phyloP scores from a whole-genome alignment of 64 coral and sea anemone species.

The Actinia tenebrosa region DNA sequence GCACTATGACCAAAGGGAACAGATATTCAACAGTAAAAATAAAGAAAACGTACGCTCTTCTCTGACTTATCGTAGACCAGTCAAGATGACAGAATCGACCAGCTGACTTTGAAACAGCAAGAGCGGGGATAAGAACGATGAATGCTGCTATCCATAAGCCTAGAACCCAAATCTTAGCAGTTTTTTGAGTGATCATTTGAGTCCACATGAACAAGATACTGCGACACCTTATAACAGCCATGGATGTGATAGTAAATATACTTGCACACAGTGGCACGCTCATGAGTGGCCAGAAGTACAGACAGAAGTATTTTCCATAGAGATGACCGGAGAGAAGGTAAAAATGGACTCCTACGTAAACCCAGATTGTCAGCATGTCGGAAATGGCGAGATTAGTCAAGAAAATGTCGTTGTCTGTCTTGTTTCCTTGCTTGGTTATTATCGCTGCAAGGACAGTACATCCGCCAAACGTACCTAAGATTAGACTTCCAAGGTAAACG shows the following conservation, averaged over 20 bases:
- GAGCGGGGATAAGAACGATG: conserved; percentile 30
- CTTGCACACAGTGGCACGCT: conserved; percentile 31
- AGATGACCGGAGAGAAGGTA: not conserved
- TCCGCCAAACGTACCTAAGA: not conserved
- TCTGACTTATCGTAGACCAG: conserved; percentile 12
- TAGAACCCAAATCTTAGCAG: conserved; percentile 4
- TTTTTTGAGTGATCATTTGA: conserved; percentile 10
- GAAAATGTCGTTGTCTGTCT: conserved; percentile 12
- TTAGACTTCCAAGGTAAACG: not conserved
- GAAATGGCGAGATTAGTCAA: not conserved
- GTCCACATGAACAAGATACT: conserved; percentile 40
- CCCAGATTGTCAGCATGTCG: conserved; percentile 14
- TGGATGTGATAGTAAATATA: conserved; percentile 48
- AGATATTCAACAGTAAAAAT: conserved; percentile 42
- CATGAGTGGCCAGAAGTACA: conserved; percentile 37
- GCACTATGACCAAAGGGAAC: conserved; percentile 35
- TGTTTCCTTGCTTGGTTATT: not conserved
- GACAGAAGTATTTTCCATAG: conserved; percentile 13
- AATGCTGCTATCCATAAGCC: conserved; percentile 38
- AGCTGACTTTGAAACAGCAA: conserved; percentile 13
- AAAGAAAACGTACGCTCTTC: conserved; percentile 24
- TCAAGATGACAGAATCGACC: conserved; percentile 2
- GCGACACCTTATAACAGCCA: conserved; percentile 40
- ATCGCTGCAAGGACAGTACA: not conserved
- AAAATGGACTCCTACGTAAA: conserved; percentile 10